Base-by-base conservation (phyloP, 2,888 invertebrate species). In the Stenoptilia bipunctidactyla region DNA sequence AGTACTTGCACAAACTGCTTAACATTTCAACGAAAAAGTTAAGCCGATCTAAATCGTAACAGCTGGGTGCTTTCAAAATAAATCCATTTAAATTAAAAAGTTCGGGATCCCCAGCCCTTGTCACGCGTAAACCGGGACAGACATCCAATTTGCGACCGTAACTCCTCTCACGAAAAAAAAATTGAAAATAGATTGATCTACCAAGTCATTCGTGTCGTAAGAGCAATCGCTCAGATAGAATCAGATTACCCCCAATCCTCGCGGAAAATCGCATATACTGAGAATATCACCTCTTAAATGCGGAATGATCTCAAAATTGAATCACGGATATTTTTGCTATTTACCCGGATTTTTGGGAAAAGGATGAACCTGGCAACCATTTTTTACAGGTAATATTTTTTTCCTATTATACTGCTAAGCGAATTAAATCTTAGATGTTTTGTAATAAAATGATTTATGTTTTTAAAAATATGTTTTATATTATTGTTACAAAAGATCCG, bases 161-260 rank as follows among this genome's bases (percentile, higher is more conserved):
- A 61, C 53, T 53, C 20, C 20, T 8, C 30, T 30, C 30, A 9
- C 2, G n/a, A 30, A 12, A 30, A 55, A 72, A 73, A 76, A 79
- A 76, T 76, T 75, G 75, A 74, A 76, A 76, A 75, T 73, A 77
- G 73, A 79, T 79, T 71, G 76, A 74, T 72, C 64, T 55, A 54
- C 60, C 54, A 60, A 64, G 51, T 60, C 60, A 56, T 53, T 62
- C 73, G 69, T 61, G 66, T 61, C 60, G 60, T 49, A 53, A 51
- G 56, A 44, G 62, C 69, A 71, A 72, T 76, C 72, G 67, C 50
- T 66, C 56, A 66, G 69, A 74, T 73, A 52, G 53, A 59, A 69
- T 58, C 49, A 58, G 66, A 71, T 73, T 72, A 70, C 58, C 50
- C 49, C 44, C 46, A 42, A 38, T 49, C 48, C 46, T 47, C 48